phyloP scores from a whole-genome alignment of 2,888 invertebrate species.

The Chelonus formosanus region DNA sequence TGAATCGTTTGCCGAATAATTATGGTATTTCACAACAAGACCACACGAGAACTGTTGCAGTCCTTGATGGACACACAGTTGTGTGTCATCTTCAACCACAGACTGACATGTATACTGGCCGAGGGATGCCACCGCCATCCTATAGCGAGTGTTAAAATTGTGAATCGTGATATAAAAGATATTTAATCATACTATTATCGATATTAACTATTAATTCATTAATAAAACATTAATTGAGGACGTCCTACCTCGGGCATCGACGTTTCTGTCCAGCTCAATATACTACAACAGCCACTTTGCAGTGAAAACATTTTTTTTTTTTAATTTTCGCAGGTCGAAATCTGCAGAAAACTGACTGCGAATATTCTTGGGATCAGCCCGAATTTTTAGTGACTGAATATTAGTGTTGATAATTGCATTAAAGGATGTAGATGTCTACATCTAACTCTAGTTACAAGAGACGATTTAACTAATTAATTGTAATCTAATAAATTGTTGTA shows the following conservation, averaged over 20 bases:
- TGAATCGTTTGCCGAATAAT: constrained; percentile 50
- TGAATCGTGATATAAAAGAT: constrained; percentile 7
- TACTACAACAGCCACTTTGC: background rate
- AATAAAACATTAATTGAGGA: constrained; percentile 3
- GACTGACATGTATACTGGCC: constrained; percentile 67
- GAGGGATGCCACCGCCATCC: constrained; percentile 70
- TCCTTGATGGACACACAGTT: constrained; percentile 84
- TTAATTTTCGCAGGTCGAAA: constrained; percentile 43
- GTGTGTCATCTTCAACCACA: constrained; percentile 86
- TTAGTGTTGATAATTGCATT: no score
- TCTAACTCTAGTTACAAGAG: no score
- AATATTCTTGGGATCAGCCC: no score
- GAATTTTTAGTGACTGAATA: no score
- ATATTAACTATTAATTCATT: background rate
- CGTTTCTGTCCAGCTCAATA: constrained; percentile 8
- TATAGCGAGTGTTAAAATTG: constrained; percentile 71
- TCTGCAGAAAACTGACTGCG: constrained; percentile 31
- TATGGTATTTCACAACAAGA: constrained; percentile 57
- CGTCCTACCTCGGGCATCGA: constrained; percentile 14
- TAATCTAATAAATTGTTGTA: no score
- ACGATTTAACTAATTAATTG: no score
- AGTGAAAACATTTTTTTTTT: constrained; percentile 17
- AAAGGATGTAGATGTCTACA: no score
- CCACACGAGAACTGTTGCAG: constrained; percentile 72
- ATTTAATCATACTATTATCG: constrained; percentile 3